These are phyloP conservation scores for Dermochelys coriacea DNA, from an alignment of 2,797 vertebrate genomes.

Conservation along the genomic window DNA sequence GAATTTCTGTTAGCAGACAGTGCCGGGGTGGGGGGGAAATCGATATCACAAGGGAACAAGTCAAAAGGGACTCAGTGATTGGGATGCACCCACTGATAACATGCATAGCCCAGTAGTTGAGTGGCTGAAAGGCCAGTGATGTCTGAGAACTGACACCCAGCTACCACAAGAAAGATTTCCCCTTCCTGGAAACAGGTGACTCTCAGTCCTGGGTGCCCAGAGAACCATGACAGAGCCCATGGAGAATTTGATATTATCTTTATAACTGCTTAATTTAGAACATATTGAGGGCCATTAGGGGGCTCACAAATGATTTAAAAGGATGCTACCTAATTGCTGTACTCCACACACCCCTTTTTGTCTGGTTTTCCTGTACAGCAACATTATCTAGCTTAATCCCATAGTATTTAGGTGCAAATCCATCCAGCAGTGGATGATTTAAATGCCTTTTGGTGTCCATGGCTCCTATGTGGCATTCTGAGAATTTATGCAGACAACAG, in stretches of 20 bases:
- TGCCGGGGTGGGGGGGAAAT: too few species aligned
- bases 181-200: too few species aligned
- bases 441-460: background rate
- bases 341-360: background rate
- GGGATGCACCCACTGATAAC: too few species aligned
- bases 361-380: background rate
- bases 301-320: background rate
- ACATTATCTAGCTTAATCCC: background rate
- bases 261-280: background rate
- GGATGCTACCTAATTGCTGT: background rate
- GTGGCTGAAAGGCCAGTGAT: too few species aligned
- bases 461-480: background rate
- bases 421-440: background rate
- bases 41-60: too few species aligned
- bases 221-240: background rate
- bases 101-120: too few species aligned
- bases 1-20: too few species aligned
- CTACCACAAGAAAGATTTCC: too few species aligned
- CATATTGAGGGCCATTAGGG: background rate
- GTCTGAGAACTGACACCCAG: too few species aligned
- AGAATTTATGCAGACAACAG: background rate
- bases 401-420: background rate
- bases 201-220: too few species aligned
- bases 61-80: too few species aligned
- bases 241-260: background rate